phyloP scores from a whole-genome alignment of 2,113 vertebrate genomes.

The Pterocles gutturalis region DNA sequence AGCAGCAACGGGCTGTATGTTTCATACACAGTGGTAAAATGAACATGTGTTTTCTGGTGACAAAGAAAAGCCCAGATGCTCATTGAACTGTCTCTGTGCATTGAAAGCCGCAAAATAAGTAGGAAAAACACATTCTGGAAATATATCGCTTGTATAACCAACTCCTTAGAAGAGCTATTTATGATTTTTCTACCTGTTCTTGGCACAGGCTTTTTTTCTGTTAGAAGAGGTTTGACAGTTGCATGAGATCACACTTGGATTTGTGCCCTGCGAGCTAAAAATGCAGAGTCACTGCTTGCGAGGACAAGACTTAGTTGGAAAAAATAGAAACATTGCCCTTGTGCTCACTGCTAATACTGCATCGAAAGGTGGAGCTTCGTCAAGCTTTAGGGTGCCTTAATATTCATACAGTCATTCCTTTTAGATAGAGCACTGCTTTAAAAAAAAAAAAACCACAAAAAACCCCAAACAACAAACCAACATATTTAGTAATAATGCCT shows the following conservation, averaged over 20 bases:
- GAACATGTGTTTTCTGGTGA: neutral
- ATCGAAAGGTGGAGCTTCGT: neutral
- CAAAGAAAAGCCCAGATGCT: neutral
- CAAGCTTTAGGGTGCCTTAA: neutral
- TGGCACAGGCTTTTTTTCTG: conserved; percentile 27
- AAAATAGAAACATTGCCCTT: conserved; percentile 53
- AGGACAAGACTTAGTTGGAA: conserved; percentile 44
- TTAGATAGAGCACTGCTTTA: neutral
- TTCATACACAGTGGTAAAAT: neutral
- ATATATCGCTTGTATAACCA: neutral
- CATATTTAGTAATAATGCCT: neutral
- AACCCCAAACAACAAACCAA: neutral
- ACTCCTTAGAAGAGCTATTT: conserved; percentile 10
- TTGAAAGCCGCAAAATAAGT: conserved; percentile 5
- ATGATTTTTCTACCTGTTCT: conserved; percentile 38
- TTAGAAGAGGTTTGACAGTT: conserved; percentile 61
- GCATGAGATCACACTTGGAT: conserved; percentile 70
- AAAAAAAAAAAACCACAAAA: neutral
- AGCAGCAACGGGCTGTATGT: neutral
- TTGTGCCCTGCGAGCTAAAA: conserved; percentile 44
- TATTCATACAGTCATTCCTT: neutral
- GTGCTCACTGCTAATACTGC: conserved; percentile 29
- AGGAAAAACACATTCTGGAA: neutral
- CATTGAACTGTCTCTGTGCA: neutral
- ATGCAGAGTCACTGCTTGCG: conserved; percentile 66